Evolutionary conservation across 2,797 vertebrate genomes (phyloP), one percentile per base, ranked within the genome.

Genomic region (Eulemur albifrons): DNA sequence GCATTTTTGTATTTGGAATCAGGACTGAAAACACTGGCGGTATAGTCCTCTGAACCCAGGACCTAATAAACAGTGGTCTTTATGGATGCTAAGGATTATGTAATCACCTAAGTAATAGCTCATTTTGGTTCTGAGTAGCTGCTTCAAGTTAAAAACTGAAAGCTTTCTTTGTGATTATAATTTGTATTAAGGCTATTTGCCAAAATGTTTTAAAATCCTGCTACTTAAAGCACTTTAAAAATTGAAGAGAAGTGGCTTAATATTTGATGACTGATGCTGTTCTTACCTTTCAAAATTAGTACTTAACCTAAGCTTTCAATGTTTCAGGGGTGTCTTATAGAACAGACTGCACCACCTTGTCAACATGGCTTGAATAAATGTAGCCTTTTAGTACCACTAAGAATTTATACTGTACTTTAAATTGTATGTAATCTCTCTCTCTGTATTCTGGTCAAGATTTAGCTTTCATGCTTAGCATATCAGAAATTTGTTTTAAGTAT

Each of bases 141-240:
- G 90, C 76, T 88, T 95, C 80, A 45, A 65, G 72, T 93, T 76
- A 94, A 96, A 96, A 87, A 54, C 94, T 93, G 88, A 96, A 97
- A 87, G 77, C 12, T 87, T 95, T 93, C 96, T 97, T 96, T 97
- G 94, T 96, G 57, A 95, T 97, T 87, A 73, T 92, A 52, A 91
- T 95, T 95, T 77, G 50, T 72, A 67, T 86, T 76, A 87, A 96
- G 93, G 75, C 93, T 88, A 4, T 87, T 97, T 97, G 93, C 95
- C 94, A 94, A 81, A 94, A 81, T 88, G 43, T 96, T 87, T 93
- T 88, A 43, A 81, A 96, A 87, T 92, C 93, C 45, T 80, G 52
- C 20, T 95, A 72, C 87, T 80, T 59, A 35, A 70, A 92, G 70
- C 70, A 10, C 52, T 94, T 93, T 72, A 76, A 87, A 70, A 94